Percentiles rank a stretch among this genome's conserved stretches.
phyloP scores from a whole-genome alignment of 2,888 invertebrate species.

The Neocrepidodera transversa region DNA sequence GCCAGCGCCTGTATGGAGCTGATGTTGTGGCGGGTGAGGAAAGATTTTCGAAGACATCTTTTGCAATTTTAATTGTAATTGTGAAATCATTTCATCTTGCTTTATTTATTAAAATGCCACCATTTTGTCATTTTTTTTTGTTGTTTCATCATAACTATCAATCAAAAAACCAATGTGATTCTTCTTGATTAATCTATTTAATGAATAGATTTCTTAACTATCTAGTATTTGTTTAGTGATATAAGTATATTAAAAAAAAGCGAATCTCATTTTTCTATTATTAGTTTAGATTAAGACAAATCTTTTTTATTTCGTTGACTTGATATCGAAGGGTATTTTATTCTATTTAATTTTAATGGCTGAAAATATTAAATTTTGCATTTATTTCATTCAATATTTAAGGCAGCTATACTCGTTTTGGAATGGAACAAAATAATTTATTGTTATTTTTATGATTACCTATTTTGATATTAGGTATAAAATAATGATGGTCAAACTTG shows the following conservation, averaged over 20 bases:
- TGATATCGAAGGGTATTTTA: constrained; percentile 7
- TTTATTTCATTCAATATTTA: too few species aligned
- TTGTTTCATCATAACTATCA: constrained; percentile 6
- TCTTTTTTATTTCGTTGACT: too few species aligned
- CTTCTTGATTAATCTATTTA: background rate
- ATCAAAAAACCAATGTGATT: constrained; percentile 8
- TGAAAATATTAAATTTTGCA: too few species aligned
- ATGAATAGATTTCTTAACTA: constrained; percentile 12
- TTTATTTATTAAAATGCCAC: constrained; percentile 37
- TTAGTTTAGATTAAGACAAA: background rate
- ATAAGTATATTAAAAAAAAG: too few species aligned
- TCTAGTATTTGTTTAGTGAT: background rate
- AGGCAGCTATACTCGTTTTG: too few species aligned
- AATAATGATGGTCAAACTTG: too few species aligned
- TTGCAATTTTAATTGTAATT: background rate
- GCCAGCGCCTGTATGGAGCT: constrained; percentile 89
- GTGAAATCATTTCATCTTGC: constrained; percentile 27
- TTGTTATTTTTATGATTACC: too few species aligned
- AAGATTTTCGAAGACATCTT: constrained; percentile 57
- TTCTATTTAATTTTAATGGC: background rate
- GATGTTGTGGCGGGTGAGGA: constrained; percentile 78
- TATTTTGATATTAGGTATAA: too few species aligned
- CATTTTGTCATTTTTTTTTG: constrained; percentile 17
- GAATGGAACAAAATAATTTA: too few species aligned
- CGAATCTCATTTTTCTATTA: constrained; percentile 6